Conservation (phyloP, 1,140 invertebrate genomes). For the Reticulitermes speratus region DNA sequence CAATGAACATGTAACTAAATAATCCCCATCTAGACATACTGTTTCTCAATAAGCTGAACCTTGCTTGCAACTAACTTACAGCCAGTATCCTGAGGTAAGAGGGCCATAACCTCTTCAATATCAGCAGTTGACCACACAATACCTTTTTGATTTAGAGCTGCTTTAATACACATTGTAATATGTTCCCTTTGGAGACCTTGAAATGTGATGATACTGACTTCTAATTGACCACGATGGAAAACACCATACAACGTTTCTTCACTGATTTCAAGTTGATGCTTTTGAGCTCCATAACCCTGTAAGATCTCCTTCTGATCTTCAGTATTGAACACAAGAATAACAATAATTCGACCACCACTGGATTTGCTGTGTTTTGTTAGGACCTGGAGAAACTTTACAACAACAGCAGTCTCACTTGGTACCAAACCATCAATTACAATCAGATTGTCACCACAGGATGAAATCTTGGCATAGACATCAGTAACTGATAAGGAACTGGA, state of each 20-base stretch:
- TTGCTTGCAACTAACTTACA: slow-evolving; percentile 17
- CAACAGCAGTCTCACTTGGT: background rate
- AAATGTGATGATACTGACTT: background rate
- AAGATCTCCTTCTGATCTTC: background rate
- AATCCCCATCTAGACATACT: background rate
- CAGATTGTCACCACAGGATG: slow-evolving; percentile 18
- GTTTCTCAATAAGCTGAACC: background rate
- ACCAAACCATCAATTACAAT: slow-evolving; percentile 20
- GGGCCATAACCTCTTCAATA: background rate
- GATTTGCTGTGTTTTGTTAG: background rate
- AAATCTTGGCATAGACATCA: background rate
- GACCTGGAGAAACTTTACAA: background rate
- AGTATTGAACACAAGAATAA: background rate
- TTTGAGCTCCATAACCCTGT: too few species aligned
- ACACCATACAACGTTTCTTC: background rate
- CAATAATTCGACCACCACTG: background rate
- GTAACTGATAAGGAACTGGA: background rate
- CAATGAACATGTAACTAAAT: too few species aligned
- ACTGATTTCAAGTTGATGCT: background rate
- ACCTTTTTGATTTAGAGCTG: background rate
- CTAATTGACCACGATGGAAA: background rate
- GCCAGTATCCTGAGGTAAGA: background rate
- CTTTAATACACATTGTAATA: slow-evolving; percentile 15
- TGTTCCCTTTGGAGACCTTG: background rate
- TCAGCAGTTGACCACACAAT: background rate